phyloP scores from a whole-genome alignment of 2,113 vertebrate genomes.

The Spilogale gracilis region DNA sequence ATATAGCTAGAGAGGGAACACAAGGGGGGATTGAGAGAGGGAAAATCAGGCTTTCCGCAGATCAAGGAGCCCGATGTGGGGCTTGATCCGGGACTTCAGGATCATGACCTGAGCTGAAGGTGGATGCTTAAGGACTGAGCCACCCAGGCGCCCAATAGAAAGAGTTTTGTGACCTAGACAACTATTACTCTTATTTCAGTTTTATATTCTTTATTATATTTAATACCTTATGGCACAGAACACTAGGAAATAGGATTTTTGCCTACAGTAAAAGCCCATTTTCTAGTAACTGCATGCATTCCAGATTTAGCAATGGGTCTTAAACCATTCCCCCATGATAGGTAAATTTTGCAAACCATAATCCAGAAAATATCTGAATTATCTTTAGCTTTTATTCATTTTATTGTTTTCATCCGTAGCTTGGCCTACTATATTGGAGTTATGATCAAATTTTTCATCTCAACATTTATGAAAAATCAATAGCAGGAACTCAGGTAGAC shows the following conservation, averaged over 20 bases:
- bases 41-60: too few relatives aligned
- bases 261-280: neutral
- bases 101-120: too few relatives aligned
- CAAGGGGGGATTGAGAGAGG: too few relatives aligned
- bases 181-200: neutral
- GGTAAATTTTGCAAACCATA: neutral
- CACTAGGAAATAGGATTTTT: neutral
- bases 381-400: slow-evolving; percentile 62
- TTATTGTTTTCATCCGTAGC: slow-evolving; percentile 32
- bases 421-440: neutral
- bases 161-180: neutral
- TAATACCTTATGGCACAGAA: neutral
- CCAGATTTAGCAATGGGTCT: neutral
- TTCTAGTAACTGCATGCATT: neutral
- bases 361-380: neutral
- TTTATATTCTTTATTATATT: slow-evolving; percentile 2
- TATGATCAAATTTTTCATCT: slow-evolving; percentile 64
- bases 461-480: slow-evolving; percentile 78
- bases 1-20: too few relatives aligned
- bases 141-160: too few relatives aligned
- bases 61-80: too few relatives aligned
- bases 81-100: too few relatives aligned
- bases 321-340: neutral
- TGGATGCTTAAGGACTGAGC: too few relatives aligned
- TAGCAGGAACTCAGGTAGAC: slow-evolving; percentile 79